A percentile compares a stretch with the other conserved stretches of the same genome.
Evolutionary conservation across 2,113 vertebrate species (phyloP).

Genomic region (Grammomys surdaster): DNA sequence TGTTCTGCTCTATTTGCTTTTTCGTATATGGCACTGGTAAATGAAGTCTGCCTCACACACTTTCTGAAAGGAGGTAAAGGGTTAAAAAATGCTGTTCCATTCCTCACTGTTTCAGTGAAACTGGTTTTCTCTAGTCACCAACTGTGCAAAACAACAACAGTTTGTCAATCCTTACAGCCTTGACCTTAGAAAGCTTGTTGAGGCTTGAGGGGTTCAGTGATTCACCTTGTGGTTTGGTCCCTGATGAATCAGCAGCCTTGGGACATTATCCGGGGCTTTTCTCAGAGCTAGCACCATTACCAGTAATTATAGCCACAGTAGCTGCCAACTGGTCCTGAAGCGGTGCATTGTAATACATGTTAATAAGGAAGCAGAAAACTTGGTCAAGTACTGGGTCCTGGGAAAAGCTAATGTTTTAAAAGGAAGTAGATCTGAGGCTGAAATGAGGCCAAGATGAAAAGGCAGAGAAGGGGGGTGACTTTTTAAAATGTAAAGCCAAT

Average conservation of each 20-base stretch:
- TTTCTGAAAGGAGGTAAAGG: background rate
- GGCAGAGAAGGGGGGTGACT: background rate
- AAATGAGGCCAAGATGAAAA: background rate
- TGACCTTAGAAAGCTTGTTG: background rate
- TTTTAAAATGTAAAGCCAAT: conserved; percentile 3
- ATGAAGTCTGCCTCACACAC: background rate
- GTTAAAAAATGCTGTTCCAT: background rate
- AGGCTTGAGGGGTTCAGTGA: background rate
- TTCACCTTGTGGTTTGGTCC: background rate
- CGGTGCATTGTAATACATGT: background rate
- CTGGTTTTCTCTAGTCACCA: background rate
- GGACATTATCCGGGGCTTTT: background rate
- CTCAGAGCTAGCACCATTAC: background rate
- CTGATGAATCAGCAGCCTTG: background rate
- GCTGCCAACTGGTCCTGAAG: background rate
- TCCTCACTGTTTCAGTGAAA: background rate
- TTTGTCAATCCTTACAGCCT: background rate
- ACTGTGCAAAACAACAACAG: background rate
- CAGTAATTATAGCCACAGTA: background rate
- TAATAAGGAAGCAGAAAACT: background rate
- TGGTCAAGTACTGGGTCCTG: background rate
- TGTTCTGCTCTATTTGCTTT: background rate
- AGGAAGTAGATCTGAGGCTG: background rate
- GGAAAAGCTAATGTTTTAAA: background rate
- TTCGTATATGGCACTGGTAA: background rate